phyloP scores from a whole-genome alignment of 2,113 vertebrate species.

The Colaptes auratus region DNA sequence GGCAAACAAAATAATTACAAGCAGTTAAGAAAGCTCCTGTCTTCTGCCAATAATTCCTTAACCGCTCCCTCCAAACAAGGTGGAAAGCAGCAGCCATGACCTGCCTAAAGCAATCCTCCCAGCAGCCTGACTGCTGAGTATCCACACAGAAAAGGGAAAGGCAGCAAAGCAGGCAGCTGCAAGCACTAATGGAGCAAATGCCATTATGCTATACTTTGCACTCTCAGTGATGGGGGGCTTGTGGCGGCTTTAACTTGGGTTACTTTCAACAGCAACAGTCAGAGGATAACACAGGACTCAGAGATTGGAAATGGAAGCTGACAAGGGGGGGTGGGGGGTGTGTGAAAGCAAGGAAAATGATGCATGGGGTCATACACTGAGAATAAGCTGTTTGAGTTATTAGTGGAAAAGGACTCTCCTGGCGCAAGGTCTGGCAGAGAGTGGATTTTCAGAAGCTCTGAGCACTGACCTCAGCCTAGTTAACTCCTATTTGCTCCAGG shows the following conservation, averaged over 20 bases:
- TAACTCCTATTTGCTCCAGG: background rate
- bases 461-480: background rate
- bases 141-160: slow-evolving; percentile 41
- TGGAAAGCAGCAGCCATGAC: slow-evolving; percentile 31
- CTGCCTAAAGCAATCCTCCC: slow-evolving; percentile 21
- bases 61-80: background rate
- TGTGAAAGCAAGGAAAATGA: background rate
- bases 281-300: background rate
- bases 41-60: background rate
- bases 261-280: background rate
- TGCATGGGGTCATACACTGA: background rate
- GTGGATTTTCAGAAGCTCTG: background rate
- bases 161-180: background rate
- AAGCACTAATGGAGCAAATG: slow-evolving; percentile 12
- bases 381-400: background rate
- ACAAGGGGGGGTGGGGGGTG: background rate
- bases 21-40: no score
- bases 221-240: background rate
- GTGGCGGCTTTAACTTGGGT: background rate
- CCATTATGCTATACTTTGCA: background rate
- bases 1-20: background rate
- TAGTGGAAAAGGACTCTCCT: background rate
- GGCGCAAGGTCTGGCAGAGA: background rate
- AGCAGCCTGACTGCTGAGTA: slow-evolving; percentile 13
- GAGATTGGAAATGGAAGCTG: background rate